phyloP scores from a whole-genome alignment of 2,113 vertebrate genomes.

The Camelus dromedarius region DNA sequence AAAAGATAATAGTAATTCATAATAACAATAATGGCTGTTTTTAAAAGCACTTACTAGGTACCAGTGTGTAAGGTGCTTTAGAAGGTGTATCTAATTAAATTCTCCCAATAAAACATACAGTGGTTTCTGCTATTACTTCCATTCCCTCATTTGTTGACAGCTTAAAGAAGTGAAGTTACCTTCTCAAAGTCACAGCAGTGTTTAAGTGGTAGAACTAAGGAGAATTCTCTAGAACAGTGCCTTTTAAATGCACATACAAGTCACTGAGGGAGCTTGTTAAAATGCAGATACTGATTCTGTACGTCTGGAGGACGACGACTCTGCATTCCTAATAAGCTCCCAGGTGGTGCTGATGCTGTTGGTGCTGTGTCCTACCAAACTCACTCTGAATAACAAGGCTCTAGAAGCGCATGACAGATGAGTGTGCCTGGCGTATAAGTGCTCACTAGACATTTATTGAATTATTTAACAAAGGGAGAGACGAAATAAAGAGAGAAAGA shows the following conservation, averaged over 20 bases:
- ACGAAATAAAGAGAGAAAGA: background rate
- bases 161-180: slow-evolving; percentile 27
- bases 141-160: background rate
- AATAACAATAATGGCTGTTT: background rate
- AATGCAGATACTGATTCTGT: slow-evolving; percentile 61
- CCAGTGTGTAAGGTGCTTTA: background rate
- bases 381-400: background rate
- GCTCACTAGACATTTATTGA: slow-evolving; percentile 30
- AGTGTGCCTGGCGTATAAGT: background rate
- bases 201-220: background rate
- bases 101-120: background rate
- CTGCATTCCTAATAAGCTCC: slow-evolving; percentile 71
- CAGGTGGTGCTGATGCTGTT: background rate
- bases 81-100: background rate
- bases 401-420: background rate
- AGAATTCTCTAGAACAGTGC: slow-evolving; percentile 45
- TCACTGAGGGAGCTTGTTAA: slow-evolving; percentile 63
- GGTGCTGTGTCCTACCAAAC: background rate
- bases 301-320: slow-evolving; percentile 58
- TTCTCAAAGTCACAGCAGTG: slow-evolving; percentile 53
- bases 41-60: background rate
- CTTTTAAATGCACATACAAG: slow-evolving; percentile 55
- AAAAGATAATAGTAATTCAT: background rate
- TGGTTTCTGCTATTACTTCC: background rate
- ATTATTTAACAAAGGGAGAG: slow-evolving; percentile 64